A percentile compares a stretch with the other conserved stretches of the same genome.
phyloP scores from a whole-genome alignment of 2,797 vertebrate species.

The Tachyglossus aculeatus region DNA sequence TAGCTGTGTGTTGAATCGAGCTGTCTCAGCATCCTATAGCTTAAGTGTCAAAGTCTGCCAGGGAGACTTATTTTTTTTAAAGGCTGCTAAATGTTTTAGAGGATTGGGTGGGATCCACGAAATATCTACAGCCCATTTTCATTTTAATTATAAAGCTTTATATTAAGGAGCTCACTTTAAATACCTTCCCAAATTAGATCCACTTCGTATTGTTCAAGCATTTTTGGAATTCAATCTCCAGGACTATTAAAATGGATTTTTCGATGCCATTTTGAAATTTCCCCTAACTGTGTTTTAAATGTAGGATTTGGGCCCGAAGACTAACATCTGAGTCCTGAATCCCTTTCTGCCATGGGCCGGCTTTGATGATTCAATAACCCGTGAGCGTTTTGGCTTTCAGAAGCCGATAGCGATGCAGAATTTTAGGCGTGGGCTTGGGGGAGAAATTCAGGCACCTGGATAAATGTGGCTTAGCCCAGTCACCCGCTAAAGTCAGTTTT shows the following conservation, averaged over 20 bases:
- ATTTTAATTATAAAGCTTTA: slow-evolving; percentile 33
- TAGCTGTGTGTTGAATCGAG: slow-evolving; percentile 17
- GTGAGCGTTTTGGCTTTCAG: neutral
- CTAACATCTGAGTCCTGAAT: neutral
- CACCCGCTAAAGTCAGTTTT: neutral
- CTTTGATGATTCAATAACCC: neutral
- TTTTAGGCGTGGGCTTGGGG: slow-evolving; percentile 1
- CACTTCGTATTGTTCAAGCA: neutral
- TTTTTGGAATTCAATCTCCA: neutral
- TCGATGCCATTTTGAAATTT: neutral
- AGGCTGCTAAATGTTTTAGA: slow-evolving; percentile 38
- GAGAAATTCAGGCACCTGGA: neutral
- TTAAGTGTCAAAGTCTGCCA: slow-evolving; percentile 28
- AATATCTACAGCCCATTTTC: slow-evolving; percentile 25
- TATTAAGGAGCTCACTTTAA: slow-evolving; percentile 31
- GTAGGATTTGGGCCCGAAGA: neutral
- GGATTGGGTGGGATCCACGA: neutral
- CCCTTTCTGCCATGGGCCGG: neutral
- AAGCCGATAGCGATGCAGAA: neutral
- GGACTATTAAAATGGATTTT: neutral
- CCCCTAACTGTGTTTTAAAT: neutral
- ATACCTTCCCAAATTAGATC: neutral
- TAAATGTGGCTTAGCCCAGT: neutral
- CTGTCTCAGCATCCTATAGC: slow-evolving; percentile 45
- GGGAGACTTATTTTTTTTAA: slow-evolving; percentile 36